Conservation (phyloP, 2,797 vertebrate genomes). For the Lophotriccus pileatus region DNA sequence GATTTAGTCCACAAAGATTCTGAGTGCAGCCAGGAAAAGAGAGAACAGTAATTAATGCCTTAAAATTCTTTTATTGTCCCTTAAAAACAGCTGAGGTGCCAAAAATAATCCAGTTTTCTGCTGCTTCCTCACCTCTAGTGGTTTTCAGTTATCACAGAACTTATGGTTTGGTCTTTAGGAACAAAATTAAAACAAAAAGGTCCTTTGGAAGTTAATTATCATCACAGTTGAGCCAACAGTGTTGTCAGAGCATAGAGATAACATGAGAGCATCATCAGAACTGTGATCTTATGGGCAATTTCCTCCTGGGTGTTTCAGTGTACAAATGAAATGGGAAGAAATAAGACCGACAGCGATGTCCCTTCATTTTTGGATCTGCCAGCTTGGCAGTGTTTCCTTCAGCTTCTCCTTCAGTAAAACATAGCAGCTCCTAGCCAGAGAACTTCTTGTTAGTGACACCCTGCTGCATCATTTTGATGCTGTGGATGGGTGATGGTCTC, state of each 20-base stretch:
- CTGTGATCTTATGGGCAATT: not conserved
- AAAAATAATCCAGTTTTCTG: not conserved
- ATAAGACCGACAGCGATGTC: not conserved
- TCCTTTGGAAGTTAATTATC: not conserved
- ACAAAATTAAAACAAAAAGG: not conserved
- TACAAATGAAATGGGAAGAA: not conserved
- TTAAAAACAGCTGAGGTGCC: not conserved
- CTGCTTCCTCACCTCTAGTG: not conserved
- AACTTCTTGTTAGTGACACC: not conserved
- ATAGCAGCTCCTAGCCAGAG: not conserved
- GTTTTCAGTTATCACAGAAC: not conserved
- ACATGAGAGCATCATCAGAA: not conserved
- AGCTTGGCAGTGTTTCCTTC: not conserved
- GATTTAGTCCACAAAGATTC: not conserved
- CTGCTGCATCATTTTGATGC: not conserved
- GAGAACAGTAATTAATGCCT: not conserved
- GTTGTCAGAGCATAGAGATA: not conserved
- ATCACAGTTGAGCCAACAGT: not conserved
- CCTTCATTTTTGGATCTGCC: not conserved
- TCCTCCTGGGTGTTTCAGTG: not conserved
- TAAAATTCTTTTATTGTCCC: not conserved
- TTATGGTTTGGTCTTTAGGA: not conserved
- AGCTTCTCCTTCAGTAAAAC: not conserved
- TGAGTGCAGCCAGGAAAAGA: not conserved
- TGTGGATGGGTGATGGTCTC: not conserved